A percentile compares a stretch with the other conserved stretches of the same genome.
phyloP scores from a whole-genome alignment of 2,113 vertebrate genomes.

The Acrocephalus arundinaceus region DNA sequence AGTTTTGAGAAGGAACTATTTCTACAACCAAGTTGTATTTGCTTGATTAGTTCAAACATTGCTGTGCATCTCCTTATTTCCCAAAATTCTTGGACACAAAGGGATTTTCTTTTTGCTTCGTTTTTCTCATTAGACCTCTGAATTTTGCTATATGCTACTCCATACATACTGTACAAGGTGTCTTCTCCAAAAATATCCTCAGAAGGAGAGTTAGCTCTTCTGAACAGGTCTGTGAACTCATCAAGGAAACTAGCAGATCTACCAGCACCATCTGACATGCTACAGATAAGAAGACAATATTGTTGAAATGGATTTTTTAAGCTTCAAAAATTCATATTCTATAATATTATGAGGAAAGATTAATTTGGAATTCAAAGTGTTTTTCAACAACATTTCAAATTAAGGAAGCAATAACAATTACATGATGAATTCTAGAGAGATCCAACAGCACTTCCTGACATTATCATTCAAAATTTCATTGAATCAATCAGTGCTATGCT shows the following conservation, averaged over 20 bases:
- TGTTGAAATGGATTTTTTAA: background rate
- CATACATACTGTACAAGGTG: conserved; percentile 87
- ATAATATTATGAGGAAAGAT: background rate
- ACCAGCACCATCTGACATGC: conserved; percentile 88
- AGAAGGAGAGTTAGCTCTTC: conserved; percentile 91
- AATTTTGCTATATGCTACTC: background rate
- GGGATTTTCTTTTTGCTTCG: background rate
- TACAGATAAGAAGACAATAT: conserved; percentile 61
- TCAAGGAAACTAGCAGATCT: conserved; percentile 91
- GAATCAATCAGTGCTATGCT: background rate
- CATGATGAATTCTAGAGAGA: background rate
- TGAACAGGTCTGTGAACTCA: conserved; percentile 87
- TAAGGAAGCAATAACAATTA: background rate
- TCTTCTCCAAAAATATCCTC: conserved; percentile 91
- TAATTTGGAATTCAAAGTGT: background rate
- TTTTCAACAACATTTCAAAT: background rate
- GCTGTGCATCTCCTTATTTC: background rate
- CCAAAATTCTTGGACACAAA: background rate
- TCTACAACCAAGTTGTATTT: background rate
- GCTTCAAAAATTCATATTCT: background rate
- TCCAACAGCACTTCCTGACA: background rate
- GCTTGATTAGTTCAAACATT: background rate
- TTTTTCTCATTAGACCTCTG: background rate
- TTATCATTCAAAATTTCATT: background rate
- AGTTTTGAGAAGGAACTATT: background rate